These are phyloP conservation scores for Pocillopora grandis DNA, from an alignment of 92 coral and sea anemone species.

Conservation along the genomic window DNA sequence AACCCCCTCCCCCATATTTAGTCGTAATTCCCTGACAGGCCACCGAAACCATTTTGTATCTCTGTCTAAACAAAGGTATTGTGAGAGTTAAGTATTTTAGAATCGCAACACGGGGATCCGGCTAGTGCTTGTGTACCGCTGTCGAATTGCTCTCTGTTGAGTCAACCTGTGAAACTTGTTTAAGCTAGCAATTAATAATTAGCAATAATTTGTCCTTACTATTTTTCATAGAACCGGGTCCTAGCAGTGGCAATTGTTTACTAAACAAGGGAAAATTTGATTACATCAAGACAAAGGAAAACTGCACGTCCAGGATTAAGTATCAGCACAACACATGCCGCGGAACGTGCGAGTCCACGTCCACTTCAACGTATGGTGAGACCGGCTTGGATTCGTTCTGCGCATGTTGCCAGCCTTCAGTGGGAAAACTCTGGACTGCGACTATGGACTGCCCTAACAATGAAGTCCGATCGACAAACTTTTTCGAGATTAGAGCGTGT, in stretches of 20 bases:
- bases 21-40: no score
- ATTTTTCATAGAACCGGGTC: conserved; percentile 33
- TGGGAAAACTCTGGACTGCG: conserved; percentile 1
- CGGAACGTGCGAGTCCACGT: conserved; percentile 56
- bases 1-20: no score
- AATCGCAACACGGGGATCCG: no score
- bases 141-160: no score
- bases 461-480: conserved; percentile 35
- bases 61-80: no score
- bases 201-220: background rate
- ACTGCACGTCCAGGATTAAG: conserved; percentile 56
- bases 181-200: no score
- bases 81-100: no score
- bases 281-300: conserved; percentile 29
- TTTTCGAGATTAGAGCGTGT: conserved; percentile 60
- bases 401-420: conserved; percentile 57
- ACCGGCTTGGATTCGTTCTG: conserved; percentile 44
- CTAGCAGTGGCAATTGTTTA: conserved; percentile 8
- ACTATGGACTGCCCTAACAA: conserved; percentile 39
- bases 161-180: no score
- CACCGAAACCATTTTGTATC: no score
- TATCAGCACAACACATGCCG: conserved; percentile 41
- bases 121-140: no score
- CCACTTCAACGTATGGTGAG: conserved; percentile 54
- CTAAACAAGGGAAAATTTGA: background rate